Evolutionary conservation across 2,888 invertebrate species (phyloP), one percentile per base, ranked within the genome.

Genomic region (Agrotis clavis): DNA sequence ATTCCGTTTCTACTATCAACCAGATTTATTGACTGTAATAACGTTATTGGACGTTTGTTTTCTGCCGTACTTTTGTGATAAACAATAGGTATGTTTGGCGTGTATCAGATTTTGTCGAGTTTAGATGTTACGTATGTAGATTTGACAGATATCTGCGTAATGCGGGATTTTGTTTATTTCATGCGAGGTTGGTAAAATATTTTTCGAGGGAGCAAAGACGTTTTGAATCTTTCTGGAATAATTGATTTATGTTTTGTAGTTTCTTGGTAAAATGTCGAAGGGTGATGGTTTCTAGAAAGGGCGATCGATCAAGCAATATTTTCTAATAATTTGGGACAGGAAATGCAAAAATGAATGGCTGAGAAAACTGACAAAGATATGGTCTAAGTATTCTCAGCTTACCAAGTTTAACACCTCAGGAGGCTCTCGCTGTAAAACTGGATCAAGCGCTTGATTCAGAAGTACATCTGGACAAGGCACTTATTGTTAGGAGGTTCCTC

Each of bases 1-100:
- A 96, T 96, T 94, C 96, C 95, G 95, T 90, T 93, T 90, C 90
- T 90, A 92, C 92, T 94, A 92, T 90, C 87, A 86, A 85, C 85
- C 76, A 90, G 94, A 95, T 94, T 95, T 95, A 94, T 94, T 89
- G 92, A 87, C 89, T 92, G 92, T 92, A 92, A 93, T 92, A 90
- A 87, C 88, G 77, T 85, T 86, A 85, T 86, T 80, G 86, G 68
- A 74, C 82, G 67, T 74, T 77, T 83, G 82, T 83, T 79, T 81
- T 79, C 67, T 69, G 67, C 50, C 66, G 78, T 62, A 76, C 73
- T 77, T 84, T 82, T 70, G 65, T 75, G 72, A 85, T 85, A 86
- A 85, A 86, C 87, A 86, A 86, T 83, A 86, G 81, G 76, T 85
- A 86, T 75, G 71, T 73, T 69, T 81, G 86, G 85, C 85, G 56